Evolutionary conservation across 2,797 vertebrate species (phyloP), one percentile per base, ranked within the genome.

Genomic region (Scleropages formosus): DNA sequence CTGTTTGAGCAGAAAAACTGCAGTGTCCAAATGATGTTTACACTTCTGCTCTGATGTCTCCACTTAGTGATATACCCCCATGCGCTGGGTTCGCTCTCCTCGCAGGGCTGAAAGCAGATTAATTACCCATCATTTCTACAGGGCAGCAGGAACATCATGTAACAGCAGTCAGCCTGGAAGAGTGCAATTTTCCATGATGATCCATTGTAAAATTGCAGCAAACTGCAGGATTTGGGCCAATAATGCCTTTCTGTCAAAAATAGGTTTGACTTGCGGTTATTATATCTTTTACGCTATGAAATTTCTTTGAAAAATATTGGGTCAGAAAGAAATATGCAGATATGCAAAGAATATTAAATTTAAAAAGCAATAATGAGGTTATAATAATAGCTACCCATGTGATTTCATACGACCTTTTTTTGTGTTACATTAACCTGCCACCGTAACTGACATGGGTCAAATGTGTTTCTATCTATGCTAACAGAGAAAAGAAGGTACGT

Each of bases 1-100:
- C 84, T 89, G 91, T 82, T 89, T 87, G 87, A 89, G 89, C 91
- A 89, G 90, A 90, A 94, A 96, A 95, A 90, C 86, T 88, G 87
- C 85, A 82, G 85, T 87, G 87, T 94, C 89, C 91, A 93, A 93
- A 93, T 88, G 81, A 91, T 93, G 87, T 91, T 93, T 93, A 89
- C 88, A 91, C 82, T 92, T 88, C 85, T 88, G 83, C 82, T 88
- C 83, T 84, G 91, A 87, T 86, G 86, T 89, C 88, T 92, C 82
- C 91, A 86, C 90, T 93, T 90, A 94, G 87, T 90, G 90, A 93
- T 93, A 91, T 77, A 88, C 85, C 79, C 31, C 81, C 79, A 80
- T 80, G 82, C 86, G 79, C 71, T 80, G 69, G 80, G 77, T 61
- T 82, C 84, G 77, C 75, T 87, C 89, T 80, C 80, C 83, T 83